Conservation (phyloP, 2,888 invertebrate species). For the Ennomos quercinarius region DNA sequence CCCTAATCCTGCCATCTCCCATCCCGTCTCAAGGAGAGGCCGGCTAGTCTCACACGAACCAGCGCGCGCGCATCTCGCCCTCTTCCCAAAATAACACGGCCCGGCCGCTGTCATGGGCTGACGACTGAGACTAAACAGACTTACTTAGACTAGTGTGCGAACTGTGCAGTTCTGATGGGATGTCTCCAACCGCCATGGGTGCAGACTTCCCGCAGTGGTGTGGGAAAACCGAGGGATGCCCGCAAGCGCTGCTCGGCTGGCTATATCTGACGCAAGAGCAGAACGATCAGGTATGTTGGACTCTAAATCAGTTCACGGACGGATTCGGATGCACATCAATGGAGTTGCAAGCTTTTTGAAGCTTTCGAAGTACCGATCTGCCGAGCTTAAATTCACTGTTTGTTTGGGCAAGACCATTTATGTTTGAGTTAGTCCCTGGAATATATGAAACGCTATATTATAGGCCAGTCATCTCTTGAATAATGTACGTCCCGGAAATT, state of each 20-base stretch:
- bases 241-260: constrained; percentile 77
- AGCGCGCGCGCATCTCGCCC: constrained; percentile 78
- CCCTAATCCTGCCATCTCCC: constrained; percentile 71
- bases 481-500: too few relatives aligned
- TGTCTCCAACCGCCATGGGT: constrained; percentile 78
- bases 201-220: constrained; percentile 78
- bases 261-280: constrained; percentile 75
- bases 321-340: constrained; percentile 18
- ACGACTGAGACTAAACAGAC: constrained; percentile 33
- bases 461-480: too few relatives aligned
- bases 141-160: constrained; percentile 6
- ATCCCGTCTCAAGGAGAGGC: constrained; percentile 71
- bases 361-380: too few relatives aligned
- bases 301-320: constrained; percentile 41
- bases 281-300: constrained; percentile 72
- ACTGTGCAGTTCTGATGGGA: constrained; percentile 59
- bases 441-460: too few relatives aligned
- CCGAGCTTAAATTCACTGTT: too few relatives aligned
- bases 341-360: background rate
- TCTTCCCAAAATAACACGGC: constrained; percentile 69
- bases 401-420: too few relatives aligned
- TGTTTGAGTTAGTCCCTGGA: too few relatives aligned
- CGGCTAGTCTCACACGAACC: constrained; percentile 67
- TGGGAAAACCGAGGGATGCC: constrained; percentile 70
- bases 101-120: constrained; percentile 67